Conservation (phyloP, 2,888 invertebrate genomes). For the Lobophora halterata region DNA sequence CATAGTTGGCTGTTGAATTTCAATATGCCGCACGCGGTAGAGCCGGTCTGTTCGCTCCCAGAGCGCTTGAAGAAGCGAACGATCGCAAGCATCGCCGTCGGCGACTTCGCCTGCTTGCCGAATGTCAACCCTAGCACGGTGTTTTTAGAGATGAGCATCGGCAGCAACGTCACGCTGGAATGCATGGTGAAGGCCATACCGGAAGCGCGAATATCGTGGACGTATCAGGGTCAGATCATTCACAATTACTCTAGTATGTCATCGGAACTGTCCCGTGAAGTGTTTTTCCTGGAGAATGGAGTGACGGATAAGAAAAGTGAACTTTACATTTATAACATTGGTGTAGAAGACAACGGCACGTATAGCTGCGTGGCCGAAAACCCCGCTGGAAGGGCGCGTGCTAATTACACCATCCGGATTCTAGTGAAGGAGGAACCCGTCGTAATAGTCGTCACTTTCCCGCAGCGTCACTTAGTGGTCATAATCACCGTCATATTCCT, state of each 20-base stretch:
- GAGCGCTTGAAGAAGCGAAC: conserved; percentile 83
- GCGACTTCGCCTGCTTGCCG: conserved; percentile 91
- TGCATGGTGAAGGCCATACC: conserved; percentile 91
- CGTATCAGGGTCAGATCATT: conserved; percentile 89
- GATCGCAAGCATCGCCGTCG: conserved; percentile 84
- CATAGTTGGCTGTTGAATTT: conserved; percentile 89
- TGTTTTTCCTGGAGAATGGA: conserved; percentile 87
- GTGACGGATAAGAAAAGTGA: conserved; percentile 88
- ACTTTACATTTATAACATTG: conserved; percentile 88
- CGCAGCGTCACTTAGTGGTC: conserved; percentile 85
- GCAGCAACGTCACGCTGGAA: conserved; percentile 89
- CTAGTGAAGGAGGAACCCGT: conserved; percentile 87
- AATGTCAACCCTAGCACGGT: conserved; percentile 88
- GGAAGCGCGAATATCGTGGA: conserved; percentile 91
- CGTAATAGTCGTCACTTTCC: conserved; percentile 84
- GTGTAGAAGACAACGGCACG: conserved; percentile 90
- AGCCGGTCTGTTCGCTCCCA: conserved; percentile 89
- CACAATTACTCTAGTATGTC: conserved; percentile 87
- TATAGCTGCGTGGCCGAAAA: conserved; percentile 93
- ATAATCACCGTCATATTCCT: conserved; percentile 84
- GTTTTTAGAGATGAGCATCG: conserved; percentile 88
- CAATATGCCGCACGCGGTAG: conserved; percentile 88
- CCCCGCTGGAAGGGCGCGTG: conserved; percentile 88
- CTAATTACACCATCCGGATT: conserved; percentile 90
- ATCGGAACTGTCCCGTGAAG: conserved; percentile 83